Percentiles rank a stretch among this genome's conserved stretches.
phyloP scores from a whole-genome alignment of 2,113 vertebrate genomes.

The Hemichromis elongatus region DNA sequence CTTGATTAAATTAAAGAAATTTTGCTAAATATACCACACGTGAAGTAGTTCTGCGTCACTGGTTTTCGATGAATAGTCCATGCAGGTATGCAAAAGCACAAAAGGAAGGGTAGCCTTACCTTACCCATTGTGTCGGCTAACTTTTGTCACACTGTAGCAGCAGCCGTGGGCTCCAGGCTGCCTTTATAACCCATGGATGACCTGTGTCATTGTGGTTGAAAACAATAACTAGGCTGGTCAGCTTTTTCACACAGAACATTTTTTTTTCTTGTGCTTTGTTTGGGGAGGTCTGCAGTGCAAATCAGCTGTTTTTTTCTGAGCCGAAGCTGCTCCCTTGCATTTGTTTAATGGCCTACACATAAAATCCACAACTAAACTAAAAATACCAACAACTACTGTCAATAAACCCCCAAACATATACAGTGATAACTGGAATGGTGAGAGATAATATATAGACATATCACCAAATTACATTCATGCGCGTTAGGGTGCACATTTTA shows the following conservation, averaged over 20 bases:
- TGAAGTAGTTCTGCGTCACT: neutral
- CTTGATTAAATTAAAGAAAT: neutral
- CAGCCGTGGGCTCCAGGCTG: neutral
- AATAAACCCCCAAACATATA: neutral
- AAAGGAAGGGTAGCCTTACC: slow-evolving; percentile 50
- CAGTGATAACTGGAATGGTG: neutral
- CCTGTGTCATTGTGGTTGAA: slow-evolving; percentile 40
- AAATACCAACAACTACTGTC: neutral
- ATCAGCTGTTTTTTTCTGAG: slow-evolving; percentile 38
- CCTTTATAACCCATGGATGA: slow-evolving; percentile 62
- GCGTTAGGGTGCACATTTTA: neutral
- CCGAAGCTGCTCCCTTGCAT: neutral
- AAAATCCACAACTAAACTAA: neutral
- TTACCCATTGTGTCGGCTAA: slow-evolving; percentile 61
- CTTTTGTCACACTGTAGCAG: slow-evolving; percentile 25
- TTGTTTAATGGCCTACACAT: neutral
- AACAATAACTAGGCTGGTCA: slow-evolving; percentile 53
- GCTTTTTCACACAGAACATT: slow-evolving; percentile 48
- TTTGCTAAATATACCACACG: neutral
- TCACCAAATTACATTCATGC: neutral
- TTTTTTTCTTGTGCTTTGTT: neutral
- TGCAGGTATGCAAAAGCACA: neutral
- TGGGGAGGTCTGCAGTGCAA: neutral
- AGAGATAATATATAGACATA: neutral
- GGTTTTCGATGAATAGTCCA: neutral